Evolutionary conservation across 2,797 vertebrate species (phyloP), one percentile per base, ranked within the genome.

Genomic region (Acipenser transmontanus): DNA sequence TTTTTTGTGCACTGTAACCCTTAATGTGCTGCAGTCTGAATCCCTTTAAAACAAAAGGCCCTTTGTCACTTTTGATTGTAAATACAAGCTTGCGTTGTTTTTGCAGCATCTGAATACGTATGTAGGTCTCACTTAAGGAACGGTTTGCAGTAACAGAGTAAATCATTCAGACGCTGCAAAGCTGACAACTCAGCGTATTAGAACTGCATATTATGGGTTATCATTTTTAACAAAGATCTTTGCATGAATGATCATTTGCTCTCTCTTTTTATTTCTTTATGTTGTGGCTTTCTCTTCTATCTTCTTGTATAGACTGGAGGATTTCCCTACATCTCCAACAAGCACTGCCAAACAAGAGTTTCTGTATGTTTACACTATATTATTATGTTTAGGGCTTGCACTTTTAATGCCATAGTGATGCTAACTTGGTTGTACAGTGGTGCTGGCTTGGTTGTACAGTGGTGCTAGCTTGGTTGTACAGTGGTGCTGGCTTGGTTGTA

Each of bases 281-380:
- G 60, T 64, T 61, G 49, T 65, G 80, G 79, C 89, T 85, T 85
- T 86, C 83, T 84, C 84, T 85, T 81, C 82, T 77, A 85, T 78
- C 81, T 89, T 84, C 84, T 80, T 81, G 82, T 91, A 68, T 91
- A 99, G 97, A 93, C 93, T 99, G 94, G 97, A 99, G 93, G 97
- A 99, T 92, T 98, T 98, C 88, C 96, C 96, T 85, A 98, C 96
- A 83, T 98, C 96, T 94, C 96, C 96, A 89, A 98, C 96, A 91
- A 98, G 96, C 89, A 99, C 95, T 89, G 94, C 94, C 91, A 99
- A 99, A 93, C 96, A 99, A 91, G 97, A 99, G 90, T 98, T 99
- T 93, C 94, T 99, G 96, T 99, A 99, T 92, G 96, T 99, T 79
- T 64, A 34, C 11, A 68, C 61, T 71, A 68, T 71, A 77, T 75